Percentiles rank a stretch among this genome's conserved stretches.
phyloP scores from a whole-genome alignment of 2,797 vertebrate genomes.

The Masticophis lateralis region DNA sequence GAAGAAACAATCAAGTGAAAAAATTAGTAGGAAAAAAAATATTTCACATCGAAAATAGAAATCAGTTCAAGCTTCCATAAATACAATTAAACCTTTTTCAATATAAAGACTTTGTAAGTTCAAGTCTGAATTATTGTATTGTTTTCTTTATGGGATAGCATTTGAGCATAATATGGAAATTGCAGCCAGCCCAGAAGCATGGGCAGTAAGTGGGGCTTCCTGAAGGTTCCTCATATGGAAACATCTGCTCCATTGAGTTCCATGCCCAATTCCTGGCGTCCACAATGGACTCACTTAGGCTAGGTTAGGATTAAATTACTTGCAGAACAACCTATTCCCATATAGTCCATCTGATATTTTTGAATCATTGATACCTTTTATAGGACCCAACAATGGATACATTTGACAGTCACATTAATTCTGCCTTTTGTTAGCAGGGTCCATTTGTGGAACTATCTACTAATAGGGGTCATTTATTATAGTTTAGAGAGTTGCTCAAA shows the following conservation, averaged over 20 bases:
- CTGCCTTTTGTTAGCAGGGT: not conserved
- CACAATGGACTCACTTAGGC: not conserved
- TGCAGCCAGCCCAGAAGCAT: not conserved
- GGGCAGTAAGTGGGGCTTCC: not conserved
- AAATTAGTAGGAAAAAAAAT: not conserved
- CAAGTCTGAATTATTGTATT: not conserved
- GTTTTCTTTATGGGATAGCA: not conserved
- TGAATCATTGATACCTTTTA: not conserved
- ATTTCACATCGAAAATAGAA: not conserved
- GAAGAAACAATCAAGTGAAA: not conserved
- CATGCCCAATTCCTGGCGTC: not conserved
- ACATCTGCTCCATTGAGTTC: not conserved
- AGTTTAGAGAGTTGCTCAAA: not conserved
- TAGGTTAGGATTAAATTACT: not conserved
- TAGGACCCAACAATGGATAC: not conserved
- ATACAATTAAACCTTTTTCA: not conserved
- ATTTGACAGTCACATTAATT: not conserved
- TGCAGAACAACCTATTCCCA: not conserved
- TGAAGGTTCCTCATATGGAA: not conserved
- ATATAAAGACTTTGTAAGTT: not conserved
- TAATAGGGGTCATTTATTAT: not conserved
- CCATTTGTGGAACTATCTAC: not conserved
- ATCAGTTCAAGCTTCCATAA: not conserved
- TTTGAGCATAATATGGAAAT: not conserved
- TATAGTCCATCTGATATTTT: not conserved